Percentiles rank a stretch among this genome's conserved stretches.
phyloP scores from a whole-genome alignment of 30 jellyfish, hydroid and myxozoan genomes.

The Pelagia noctiluca region DNA sequence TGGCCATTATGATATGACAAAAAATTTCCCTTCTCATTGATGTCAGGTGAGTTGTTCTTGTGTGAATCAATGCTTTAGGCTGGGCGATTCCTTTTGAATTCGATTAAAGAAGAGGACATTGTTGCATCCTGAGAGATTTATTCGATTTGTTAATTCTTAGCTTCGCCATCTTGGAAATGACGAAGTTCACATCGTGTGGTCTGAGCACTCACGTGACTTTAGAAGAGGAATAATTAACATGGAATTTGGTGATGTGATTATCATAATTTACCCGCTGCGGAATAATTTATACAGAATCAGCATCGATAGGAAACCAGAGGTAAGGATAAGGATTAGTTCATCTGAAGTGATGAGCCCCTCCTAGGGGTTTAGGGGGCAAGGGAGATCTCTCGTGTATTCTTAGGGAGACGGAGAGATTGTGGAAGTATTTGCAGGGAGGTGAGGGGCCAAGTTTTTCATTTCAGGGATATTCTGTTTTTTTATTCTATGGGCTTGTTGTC shows the following conservation, averaged over 20 bases:
- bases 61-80: no score
- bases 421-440: no score
- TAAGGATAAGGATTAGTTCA: conserved; percentile 1
- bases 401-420: no score
- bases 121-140: background rate
- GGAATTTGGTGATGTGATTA: conserved; percentile 97
- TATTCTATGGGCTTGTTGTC: no score
- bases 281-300: conserved; percentile 80
- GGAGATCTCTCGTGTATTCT: background rate
- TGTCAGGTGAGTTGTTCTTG: no score
- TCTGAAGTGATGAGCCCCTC: background rate
- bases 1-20: no score
- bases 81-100: no score
- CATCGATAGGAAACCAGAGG: conserved; percentile 82
- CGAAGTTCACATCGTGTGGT: conserved; percentile 98
- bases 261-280: conserved; percentile 87
- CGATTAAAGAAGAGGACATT: no score
- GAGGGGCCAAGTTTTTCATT: no score
- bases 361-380: background rate
- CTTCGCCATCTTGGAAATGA: conserved; percentile 99
- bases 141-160: conserved; percentile 42
- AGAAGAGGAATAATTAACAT: conserved; percentile 97
- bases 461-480: no score
- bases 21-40: no score
- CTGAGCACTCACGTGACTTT: conserved; percentile 94